A percentile compares a stretch with the other conserved stretches of the same genome.
These are phyloP conservation scores for Chirona hameri DNA, from an alignment of 2,888 invertebrate genomes.

Conservation along the genomic window DNA sequence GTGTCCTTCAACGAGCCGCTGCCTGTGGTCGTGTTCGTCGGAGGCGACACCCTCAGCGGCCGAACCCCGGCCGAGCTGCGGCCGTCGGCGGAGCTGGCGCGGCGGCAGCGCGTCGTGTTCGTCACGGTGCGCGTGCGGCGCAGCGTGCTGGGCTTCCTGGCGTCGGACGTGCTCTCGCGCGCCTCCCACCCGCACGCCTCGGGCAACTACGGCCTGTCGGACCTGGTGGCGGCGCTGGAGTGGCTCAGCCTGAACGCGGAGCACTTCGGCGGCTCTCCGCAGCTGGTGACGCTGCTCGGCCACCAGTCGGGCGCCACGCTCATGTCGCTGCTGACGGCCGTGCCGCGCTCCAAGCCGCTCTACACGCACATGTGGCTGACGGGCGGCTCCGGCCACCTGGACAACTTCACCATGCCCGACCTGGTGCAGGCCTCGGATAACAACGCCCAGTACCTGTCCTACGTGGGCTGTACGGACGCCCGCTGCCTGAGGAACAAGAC, in stretches of 20 bases:
- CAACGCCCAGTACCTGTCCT: constrained; percentile 30
- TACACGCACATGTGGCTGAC: constrained; percentile 77
- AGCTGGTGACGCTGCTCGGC: constrained; percentile 74
- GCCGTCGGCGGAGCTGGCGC: constrained; percentile 54
- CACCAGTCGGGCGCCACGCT: constrained; percentile 81
- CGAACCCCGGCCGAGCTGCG: constrained; percentile 34
- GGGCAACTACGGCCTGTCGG: constrained; percentile 81
- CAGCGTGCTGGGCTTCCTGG: constrained; percentile 68
- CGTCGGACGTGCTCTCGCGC: constrained; percentile 45
- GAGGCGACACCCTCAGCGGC: constrained; percentile 66
- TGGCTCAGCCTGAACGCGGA: constrained; percentile 79
- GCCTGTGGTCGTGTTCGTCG: constrained; percentile 77
- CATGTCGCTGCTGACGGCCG: constrained; percentile 67
- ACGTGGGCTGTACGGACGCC: constrained; percentile 42
- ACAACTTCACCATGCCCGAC: constrained; percentile 31
- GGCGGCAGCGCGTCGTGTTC: constrained; percentile 74
- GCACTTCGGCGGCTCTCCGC: constrained; percentile 76
- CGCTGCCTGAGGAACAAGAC: constrained; percentile 50
- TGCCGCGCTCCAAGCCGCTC: constrained; percentile 56
- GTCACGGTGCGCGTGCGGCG: constrained; percentile 82
- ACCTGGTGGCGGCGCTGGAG: constrained; percentile 67
- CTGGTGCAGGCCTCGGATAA: constrained; percentile 36
- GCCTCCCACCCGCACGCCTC: constrained; percentile 69
- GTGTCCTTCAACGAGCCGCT: constrained; percentile 71
- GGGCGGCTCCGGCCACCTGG: constrained; percentile 48